Evolutionary conservation across 2,888 invertebrate species (phyloP).

Genomic region (Callyntrura guangdongensis): DNA sequence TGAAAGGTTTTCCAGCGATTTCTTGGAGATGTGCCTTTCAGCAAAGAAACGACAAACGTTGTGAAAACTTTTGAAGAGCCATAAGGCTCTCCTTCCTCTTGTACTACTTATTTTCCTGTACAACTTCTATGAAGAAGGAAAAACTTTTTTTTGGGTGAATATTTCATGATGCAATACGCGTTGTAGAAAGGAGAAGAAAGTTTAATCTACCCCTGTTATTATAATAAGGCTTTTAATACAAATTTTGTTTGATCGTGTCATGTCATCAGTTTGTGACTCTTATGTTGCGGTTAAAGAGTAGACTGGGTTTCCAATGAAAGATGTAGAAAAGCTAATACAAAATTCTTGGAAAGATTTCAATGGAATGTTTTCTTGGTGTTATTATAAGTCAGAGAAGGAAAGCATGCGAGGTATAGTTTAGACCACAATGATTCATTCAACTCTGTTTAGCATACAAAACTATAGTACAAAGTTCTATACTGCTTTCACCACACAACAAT

Average conservation of each 20-base stretch:
- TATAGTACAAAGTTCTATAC: neutral
- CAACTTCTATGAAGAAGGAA: neutral
- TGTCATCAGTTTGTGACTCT: neutral
- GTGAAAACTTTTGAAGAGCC: neutral
- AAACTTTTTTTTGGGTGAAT: constrained; percentile 16
- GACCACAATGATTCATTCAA: constrained; percentile 37
- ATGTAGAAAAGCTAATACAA: neutral
- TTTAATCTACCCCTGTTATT: neutral
- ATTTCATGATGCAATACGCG: constrained; percentile 20
- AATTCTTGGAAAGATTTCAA: constrained; percentile 44
- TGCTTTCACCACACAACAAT: too few relatives aligned
- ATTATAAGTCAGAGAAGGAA: neutral
- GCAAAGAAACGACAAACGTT: neutral
- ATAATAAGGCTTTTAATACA: neutral
- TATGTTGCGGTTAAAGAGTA: constrained; percentile 25
- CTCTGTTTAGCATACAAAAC: neutral
- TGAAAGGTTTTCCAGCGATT: neutral
- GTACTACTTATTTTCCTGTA: neutral
- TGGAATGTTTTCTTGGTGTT: neutral
- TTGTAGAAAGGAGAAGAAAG: neutral
- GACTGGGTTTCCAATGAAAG: neutral
- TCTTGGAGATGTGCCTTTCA: neutral
- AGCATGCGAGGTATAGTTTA: neutral
- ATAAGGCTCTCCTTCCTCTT: neutral
- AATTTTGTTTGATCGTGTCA: neutral